Conservation (phyloP, 1,140 invertebrate genomes). For the Lasioglossum baleicum region DNA sequence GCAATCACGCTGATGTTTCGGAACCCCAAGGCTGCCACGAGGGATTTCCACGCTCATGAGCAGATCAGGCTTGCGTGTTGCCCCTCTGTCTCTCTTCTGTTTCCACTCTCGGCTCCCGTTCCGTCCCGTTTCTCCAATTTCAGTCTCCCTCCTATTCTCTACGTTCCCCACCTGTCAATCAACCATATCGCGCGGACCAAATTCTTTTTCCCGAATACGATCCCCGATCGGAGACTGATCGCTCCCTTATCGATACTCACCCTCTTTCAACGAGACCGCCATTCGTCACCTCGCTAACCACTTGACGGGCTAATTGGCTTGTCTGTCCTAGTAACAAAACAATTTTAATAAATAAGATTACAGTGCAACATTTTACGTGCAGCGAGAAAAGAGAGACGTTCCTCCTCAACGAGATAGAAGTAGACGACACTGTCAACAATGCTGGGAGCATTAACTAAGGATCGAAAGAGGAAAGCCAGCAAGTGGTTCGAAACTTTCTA, state of each 20-base stretch:
- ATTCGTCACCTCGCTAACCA: neutral
- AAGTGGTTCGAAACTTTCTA: too few species aligned
- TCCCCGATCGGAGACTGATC: constrained; percentile 2
- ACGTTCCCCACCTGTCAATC: constrained; percentile 24
- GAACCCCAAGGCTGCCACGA: constrained; percentile 77
- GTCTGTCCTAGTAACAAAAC: too few species aligned
- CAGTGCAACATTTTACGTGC: too few species aligned
- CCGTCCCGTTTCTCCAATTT: constrained; percentile 63
- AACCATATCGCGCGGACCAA: constrained; percentile 18
- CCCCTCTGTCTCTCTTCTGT: constrained; percentile 57
- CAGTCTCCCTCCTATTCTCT: constrained; percentile 5
- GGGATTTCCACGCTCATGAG: constrained; percentile 78
- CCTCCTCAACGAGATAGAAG: too few species aligned
- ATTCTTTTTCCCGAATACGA: constrained; percentile 5
- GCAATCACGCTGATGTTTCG: constrained; percentile 80
- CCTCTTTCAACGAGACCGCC: neutral
- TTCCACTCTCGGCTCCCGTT: constrained; percentile 28
- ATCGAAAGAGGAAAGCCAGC: too few species aligned
- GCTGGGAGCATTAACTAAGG: too few species aligned
- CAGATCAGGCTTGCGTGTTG: constrained; percentile 76
- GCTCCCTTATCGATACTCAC: neutral
- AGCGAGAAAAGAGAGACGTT: too few species aligned
- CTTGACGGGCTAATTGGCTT: too few species aligned
- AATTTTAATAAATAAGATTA: too few species aligned
- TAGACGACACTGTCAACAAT: too few species aligned